A percentile compares a stretch with the other conserved stretches of the same genome.
Evolutionary conservation across 2,888 invertebrate species (phyloP).

Genomic region (Caenorhabditis zanzibari): DNA sequence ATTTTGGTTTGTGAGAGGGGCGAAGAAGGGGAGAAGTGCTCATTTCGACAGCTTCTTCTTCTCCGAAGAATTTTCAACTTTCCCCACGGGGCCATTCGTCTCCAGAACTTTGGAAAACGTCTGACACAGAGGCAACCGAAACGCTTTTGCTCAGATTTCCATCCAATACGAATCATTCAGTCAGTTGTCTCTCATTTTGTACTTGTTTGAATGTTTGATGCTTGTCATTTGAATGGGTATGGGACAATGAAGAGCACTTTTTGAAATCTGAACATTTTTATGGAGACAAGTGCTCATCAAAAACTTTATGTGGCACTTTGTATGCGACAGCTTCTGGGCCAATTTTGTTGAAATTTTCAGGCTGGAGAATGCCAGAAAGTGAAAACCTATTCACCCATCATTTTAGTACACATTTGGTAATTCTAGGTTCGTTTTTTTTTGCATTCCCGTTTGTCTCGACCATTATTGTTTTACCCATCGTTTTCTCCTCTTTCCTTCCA

Average conservation of each 20-base stretch:
- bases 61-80: conserved; percentile 20
- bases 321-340: not conserved
- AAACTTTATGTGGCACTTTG: not conserved
- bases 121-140: conserved; percentile 28
- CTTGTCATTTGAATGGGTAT: conserved; percentile 24
- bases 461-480: conserved; percentile 46
- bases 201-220: not conserved
- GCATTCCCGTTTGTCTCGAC: conserved; percentile 6
- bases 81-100: conserved; percentile 64
- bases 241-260: not conserved
- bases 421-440: conserved; percentile 40
- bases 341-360: not conserved
- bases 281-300: conserved; percentile 3
- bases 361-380: not conserved
- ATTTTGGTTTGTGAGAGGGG: conserved; percentile 26
- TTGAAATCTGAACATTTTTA: conserved; percentile 7
- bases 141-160: conserved; percentile 30
- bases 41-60: conserved; percentile 33
- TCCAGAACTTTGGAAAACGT: conserved; percentile 37
- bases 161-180: conserved; percentile 47
- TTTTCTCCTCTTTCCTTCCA: conserved; percentile 28
- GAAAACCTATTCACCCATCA: not conserved
- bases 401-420: conserved; percentile 32
- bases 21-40: conserved; percentile 16
- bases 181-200: conserved; percentile 8